phyloP scores from a whole-genome alignment of 2,113 vertebrate genomes.

The Carassius gibelio region DNA sequence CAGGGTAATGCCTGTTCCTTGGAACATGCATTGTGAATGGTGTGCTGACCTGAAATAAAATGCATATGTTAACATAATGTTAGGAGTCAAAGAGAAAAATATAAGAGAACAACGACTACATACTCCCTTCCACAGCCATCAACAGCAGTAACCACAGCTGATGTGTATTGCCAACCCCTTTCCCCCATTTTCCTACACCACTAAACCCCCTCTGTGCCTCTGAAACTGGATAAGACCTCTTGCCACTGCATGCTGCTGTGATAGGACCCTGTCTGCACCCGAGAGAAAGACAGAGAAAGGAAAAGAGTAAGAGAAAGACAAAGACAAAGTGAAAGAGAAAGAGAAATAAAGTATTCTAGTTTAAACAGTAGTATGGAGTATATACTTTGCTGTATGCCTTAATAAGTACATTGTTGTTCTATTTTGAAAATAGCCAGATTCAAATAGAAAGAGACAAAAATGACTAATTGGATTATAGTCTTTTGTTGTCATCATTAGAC shows the following conservation, averaged over 20 bases:
- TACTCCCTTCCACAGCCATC: constrained; percentile 38
- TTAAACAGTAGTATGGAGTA: background rate
- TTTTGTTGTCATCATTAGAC: background rate
- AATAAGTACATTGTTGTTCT: background rate
- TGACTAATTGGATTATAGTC: background rate
- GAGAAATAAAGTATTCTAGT: background rate
- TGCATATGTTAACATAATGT: constrained; percentile 25
- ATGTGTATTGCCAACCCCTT: constrained; percentile 31
- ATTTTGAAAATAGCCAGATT: background rate
- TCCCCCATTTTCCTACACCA: background rate
- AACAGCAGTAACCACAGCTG: constrained; percentile 46
- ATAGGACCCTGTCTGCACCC: background rate
- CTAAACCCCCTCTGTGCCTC: constrained; percentile 36
- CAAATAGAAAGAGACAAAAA: background rate
- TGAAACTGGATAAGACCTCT: constrained; percentile 21
- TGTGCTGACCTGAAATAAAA: constrained; percentile 37
- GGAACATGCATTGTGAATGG: constrained; percentile 14
- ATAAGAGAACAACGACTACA: background rate
- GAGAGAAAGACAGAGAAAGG: background rate
- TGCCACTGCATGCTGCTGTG: background rate
- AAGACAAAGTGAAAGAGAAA: too few species aligned
- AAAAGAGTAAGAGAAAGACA: too few species aligned
- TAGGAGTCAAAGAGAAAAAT: background rate
- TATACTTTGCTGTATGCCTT: background rate
- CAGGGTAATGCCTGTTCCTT: background rate